Percentiles rank a stretch among this genome's conserved stretches.
Conservation (phyloP, 1,140 invertebrate species). For the Muscidifurax raptorellus region DNA sequence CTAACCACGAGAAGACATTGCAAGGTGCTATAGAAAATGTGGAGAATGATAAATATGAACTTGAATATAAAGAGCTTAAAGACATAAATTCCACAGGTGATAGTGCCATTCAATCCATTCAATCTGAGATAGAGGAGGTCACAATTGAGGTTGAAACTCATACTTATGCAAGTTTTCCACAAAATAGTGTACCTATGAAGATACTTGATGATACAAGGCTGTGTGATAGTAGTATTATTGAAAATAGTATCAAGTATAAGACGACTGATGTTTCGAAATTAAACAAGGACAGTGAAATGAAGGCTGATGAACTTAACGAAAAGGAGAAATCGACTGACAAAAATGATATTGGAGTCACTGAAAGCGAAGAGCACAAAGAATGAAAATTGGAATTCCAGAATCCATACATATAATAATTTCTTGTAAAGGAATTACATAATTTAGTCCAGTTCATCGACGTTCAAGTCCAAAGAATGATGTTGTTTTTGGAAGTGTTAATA, state of each 20-base stretch:
- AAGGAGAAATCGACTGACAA: not conserved
- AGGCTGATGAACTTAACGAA: not conserved
- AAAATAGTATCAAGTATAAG: not conserved
- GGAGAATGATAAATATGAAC: not conserved
- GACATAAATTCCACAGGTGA: slow-evolving; percentile 15
- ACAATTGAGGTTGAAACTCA: not conserved
- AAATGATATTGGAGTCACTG: not conserved
- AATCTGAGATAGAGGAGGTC: not conserved
- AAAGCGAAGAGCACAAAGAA: not conserved
- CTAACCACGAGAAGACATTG: not conserved
- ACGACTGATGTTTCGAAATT: not conserved
- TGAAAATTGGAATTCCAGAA: not conserved
- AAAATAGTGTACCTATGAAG: not conserved
- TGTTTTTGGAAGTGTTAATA: slow-evolving; percentile 7
- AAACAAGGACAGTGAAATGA: not conserved
- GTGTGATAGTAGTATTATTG: not conserved
- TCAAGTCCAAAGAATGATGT: not conserved
- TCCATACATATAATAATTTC: not conserved
- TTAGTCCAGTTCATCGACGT: not conserved
- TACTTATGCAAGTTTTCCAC: not conserved
- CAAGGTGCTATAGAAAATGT: not conserved
- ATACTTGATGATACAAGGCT: not conserved
- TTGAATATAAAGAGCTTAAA: not conserved
- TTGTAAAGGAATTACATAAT: not conserved
- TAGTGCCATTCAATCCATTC: slow-evolving; percentile 18